A percentile compares a stretch with the other conserved stretches of the same genome.
phyloP scores from a whole-genome alignment of 2,888 invertebrate genomes.

The Pimpla rufipes region DNA sequence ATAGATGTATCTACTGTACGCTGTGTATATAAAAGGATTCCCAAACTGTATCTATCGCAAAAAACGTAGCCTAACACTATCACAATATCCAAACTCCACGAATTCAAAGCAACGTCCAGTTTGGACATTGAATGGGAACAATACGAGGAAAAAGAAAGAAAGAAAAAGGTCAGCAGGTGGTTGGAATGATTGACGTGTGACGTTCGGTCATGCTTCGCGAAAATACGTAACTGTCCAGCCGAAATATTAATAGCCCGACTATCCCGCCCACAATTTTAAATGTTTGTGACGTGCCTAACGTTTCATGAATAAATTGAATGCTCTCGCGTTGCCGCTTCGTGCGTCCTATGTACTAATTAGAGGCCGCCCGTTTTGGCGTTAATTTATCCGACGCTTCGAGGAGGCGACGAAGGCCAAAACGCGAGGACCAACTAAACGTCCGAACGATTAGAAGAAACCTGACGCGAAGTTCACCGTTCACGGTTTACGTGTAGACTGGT shows the following conservation, averaged over 20 bases:
- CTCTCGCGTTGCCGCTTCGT: background rate
- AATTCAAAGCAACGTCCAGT: conserved; percentile 38
- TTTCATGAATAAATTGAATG: conserved; percentile 37
- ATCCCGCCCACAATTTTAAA: conserved; percentile 26
- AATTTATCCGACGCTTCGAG: conserved; percentile 61
- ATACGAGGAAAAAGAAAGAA: background rate
- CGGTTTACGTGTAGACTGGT: background rate
- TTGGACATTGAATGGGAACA: conserved; percentile 1
- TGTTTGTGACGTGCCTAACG: conserved; percentile 17
- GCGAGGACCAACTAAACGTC: conserved; percentile 27
- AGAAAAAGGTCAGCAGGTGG: conserved; percentile 15
- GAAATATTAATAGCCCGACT: conserved; percentile 10
- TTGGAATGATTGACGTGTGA: conserved; percentile 16
- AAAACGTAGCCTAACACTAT: conserved; percentile 41
- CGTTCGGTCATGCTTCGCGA: conserved; percentile 1
- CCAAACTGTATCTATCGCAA: background rate
- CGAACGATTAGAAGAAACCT: conserved; percentile 55
- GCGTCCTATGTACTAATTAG: conserved; percentile 55
- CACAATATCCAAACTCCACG: background rate
- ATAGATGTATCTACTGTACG: conserved; percentile 37
- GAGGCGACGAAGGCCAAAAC: conserved; percentile 34
- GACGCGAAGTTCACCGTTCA: conserved; percentile 34
- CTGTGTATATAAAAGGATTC: conserved; percentile 39
- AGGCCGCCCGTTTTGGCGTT: conserved; percentile 45
- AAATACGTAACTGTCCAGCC: conserved; percentile 17